A percentile compares a stretch with the other conserved stretches of the same genome.
These are phyloP conservation scores for Amphipoea lucens DNA, from an alignment of 2,888 invertebrate genomes.

Conservation along the genomic window DNA sequence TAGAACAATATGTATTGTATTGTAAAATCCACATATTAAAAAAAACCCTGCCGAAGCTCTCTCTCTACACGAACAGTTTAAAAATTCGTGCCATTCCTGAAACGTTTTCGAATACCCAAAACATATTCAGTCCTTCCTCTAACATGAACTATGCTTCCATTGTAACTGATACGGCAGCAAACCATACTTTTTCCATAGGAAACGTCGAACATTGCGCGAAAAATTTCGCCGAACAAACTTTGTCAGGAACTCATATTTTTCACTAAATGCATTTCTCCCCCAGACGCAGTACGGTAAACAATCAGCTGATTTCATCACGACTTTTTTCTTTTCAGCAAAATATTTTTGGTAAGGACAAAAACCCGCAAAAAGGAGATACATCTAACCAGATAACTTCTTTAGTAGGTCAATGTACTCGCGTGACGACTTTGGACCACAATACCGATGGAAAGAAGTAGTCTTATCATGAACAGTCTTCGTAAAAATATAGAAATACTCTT, in stretches of 20 bases:
- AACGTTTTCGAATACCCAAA: neutral
- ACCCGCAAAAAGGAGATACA: constrained; percentile 56
- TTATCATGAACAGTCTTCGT: neutral
- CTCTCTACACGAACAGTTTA: neutral
- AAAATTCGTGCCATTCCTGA: too few species aligned
- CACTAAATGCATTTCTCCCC: constrained; percentile 28
- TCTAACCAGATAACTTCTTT: constrained; percentile 67
- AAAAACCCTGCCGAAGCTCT: neutral
- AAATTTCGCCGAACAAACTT: neutral
- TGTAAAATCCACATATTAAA: too few species aligned
- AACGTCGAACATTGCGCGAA: neutral
- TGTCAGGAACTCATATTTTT: constrained; percentile 2
- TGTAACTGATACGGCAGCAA: neutral
- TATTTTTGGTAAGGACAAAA: constrained; percentile 51
- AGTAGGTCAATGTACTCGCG: constrained; percentile 66
- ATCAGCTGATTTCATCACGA: constrained; percentile 26
- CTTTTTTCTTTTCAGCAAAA: constrained; percentile 44
- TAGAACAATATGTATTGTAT: neutral
- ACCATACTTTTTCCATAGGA: neutral
- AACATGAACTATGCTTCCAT: neutral
- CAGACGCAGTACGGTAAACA: constrained; percentile 10
- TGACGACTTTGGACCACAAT: constrained; percentile 39
- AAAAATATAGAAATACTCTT: too few species aligned
- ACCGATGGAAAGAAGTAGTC: constrained; percentile 11
- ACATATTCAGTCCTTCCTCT: neutral